Evolutionary conservation across 1,140 invertebrate species (phyloP).

Genomic region (Drosophila nebulosa): DNA sequence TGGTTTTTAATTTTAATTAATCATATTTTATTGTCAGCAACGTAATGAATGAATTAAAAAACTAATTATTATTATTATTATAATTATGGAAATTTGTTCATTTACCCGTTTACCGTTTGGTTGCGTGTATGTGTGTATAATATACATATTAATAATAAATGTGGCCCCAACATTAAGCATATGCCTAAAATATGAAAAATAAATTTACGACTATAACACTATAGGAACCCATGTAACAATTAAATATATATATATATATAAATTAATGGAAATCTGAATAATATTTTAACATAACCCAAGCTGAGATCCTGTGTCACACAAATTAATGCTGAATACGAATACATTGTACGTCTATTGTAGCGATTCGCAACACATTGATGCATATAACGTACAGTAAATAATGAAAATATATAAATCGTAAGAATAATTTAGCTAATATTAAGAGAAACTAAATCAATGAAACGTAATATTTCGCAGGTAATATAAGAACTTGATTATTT

Average conservation of each 20-base stretch:
- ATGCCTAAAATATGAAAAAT: not conserved
- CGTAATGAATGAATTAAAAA: not conserved
- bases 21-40: slow-evolving; percentile 2
- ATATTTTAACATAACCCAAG: slow-evolving; percentile 2
- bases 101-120: not conserved
- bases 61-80: not conserved
- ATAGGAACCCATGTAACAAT: not conserved
- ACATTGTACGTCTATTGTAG: not conserved
- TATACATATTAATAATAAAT: not conserved
- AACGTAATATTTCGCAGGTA: slow-evolving; percentile 1
- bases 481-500: not conserved
- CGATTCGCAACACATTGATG: not conserved
- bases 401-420: not conserved
- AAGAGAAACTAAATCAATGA: not conserved
- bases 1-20: slow-evolving; percentile 7
- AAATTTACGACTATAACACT: not conserved
- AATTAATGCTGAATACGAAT: slow-evolving; percentile 2
- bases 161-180: not conserved
- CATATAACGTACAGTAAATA: not conserved
- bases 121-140: not conserved
- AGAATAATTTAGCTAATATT: not conserved
- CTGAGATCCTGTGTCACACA: slow-evolving; percentile 1
- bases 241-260: not conserved
- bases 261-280: not conserved
- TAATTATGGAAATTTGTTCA: not conserved